These are phyloP conservation scores for Chymomyza amoena DNA, from an alignment of 2,888 invertebrate genomes.

Conservation along the genomic window DNA sequence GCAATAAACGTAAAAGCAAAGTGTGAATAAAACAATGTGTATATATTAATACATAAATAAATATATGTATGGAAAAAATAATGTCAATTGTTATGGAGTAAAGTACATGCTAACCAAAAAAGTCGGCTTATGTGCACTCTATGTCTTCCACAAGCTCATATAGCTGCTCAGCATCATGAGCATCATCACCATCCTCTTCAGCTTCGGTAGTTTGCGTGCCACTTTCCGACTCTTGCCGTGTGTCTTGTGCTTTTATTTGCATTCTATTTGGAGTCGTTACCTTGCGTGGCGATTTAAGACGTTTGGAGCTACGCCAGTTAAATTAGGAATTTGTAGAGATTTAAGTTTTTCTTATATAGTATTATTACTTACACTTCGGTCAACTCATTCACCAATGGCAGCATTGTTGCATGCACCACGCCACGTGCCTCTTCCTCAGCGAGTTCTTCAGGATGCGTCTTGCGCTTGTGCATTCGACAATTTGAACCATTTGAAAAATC, in stretches of 20 bases:
- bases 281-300: not conserved
- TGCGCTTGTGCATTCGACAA: constrained; percentile 78
- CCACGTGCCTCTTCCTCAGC: constrained; percentile 77
- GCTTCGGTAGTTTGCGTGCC: not conserved
- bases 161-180: constrained; percentile 29
- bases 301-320: constrained; percentile 43
- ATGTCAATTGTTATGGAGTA: not conserved
- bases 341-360: not conserved
- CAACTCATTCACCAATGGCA: constrained; percentile 76
- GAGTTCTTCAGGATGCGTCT: constrained; percentile 76
- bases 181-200: constrained; percentile 1
- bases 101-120: not conserved
- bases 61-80: not conserved
- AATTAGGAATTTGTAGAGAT: not conserved
- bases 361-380: constrained; percentile 68
- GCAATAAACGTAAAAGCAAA: constrained; percentile 24
- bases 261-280: not conserved
- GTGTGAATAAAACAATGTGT: constrained; percentile 44
- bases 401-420: constrained; percentile 62
- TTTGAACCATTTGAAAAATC: constrained; percentile 78
- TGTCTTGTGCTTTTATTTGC: not conserved
- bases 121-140: not conserved
- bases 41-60: not conserved
- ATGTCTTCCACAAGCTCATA: constrained; percentile 52
- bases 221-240: not conserved